Conservation (phyloP, 2,797 vertebrate genomes). For the Rhabdomys pumilio region DNA sequence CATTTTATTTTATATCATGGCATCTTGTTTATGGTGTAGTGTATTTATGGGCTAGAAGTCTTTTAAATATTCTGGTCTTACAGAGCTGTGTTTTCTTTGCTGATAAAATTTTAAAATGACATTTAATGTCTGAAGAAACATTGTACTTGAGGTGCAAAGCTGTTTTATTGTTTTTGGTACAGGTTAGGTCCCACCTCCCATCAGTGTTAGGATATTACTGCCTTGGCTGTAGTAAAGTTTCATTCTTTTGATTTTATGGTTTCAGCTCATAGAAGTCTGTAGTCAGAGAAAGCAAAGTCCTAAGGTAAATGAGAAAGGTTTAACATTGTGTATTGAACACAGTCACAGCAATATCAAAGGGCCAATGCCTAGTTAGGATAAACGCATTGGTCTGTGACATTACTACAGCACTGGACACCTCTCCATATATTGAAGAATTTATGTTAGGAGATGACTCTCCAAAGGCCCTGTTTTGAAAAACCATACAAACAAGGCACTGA, state of each 20-base stretch:
- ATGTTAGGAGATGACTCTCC: neutral
- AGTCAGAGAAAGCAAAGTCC: conserved; percentile 33
- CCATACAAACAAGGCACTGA: neutral
- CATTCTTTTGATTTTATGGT: conserved; percentile 65
- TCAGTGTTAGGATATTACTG: conserved; percentile 55
- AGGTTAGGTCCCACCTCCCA: conserved; percentile 6
- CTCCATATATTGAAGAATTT: neutral
- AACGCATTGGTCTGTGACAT: conserved; percentile 5
- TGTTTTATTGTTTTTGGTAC: conserved; percentile 76
- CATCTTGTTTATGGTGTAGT: conserved; percentile 77
- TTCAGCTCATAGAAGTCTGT: neutral
- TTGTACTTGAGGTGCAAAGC: conserved; percentile 68
- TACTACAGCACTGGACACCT: neutral
- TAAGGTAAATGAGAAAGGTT: conserved; percentile 13
- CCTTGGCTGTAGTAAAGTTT: conserved; percentile 14
- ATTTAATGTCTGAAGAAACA: conserved; percentile 79
- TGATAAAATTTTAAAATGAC: conserved; percentile 80
- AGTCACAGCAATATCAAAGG: neutral
- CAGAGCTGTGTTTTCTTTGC: conserved; percentile 68
- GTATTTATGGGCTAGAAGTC: conserved; percentile 76
- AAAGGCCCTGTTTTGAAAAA: conserved; percentile 13
- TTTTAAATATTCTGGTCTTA: conserved; percentile 79
- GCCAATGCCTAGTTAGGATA: neutral
- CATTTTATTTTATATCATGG: conserved; percentile 78
- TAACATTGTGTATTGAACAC: neutral